Conservation (phyloP, 2,113 vertebrate species). For the Calidris pugnax region DNA sequence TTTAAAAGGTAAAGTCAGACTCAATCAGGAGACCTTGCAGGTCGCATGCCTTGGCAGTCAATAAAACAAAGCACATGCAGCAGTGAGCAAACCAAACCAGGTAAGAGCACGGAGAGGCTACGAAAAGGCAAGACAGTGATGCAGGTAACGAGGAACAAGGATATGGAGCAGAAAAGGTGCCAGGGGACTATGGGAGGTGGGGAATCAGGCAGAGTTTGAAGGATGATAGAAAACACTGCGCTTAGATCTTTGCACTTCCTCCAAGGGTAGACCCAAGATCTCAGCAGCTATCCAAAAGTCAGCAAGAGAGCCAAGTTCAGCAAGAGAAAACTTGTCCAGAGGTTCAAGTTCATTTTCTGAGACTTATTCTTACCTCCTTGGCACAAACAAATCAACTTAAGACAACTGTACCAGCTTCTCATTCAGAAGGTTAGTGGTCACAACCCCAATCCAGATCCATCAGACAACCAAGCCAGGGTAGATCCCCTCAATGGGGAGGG, state of each 20-base stretch:
- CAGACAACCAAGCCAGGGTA: not conserved
- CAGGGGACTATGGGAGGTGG: not conserved
- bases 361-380: not conserved
- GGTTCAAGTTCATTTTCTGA: not conserved
- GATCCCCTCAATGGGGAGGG: not conserved
- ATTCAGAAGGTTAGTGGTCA: not conserved
- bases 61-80: not conserved
- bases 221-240: not conserved
- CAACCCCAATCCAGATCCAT: not conserved
- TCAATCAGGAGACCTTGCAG: not conserved
- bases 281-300: not conserved
- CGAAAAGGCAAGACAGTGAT: not conserved
- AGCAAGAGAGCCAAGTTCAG: not conserved
- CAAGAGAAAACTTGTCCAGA: not conserved
- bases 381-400: not conserved
- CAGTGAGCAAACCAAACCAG: not conserved
- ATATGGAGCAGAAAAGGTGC: not conserved
- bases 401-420: not conserved
- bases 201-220: not conserved
- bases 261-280: not conserved
- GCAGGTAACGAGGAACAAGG: not conserved
- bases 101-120: not conserved
- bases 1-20: not conserved
- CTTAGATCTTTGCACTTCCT: not conserved
- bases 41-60: not conserved